Evolutionary conservation across 2,888 invertebrate species (phyloP).

Genomic region (Cerastis rubricosa): DNA sequence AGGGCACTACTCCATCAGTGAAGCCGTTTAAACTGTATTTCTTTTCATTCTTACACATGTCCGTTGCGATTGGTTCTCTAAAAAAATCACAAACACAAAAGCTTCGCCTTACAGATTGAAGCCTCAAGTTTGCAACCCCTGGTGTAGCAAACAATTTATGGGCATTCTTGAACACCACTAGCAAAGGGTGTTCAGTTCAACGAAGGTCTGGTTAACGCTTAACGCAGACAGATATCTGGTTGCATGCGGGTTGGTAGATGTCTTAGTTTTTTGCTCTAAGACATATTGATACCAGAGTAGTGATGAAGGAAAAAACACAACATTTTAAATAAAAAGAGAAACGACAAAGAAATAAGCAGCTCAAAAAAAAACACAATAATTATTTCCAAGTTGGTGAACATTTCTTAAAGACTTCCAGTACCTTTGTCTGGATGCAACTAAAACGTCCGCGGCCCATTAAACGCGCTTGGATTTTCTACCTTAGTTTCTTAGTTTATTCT

Average conservation of each 20-base stretch:
- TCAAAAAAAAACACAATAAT: background rate
- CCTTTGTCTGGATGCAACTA: constrained; percentile 30
- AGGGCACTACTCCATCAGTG: background rate
- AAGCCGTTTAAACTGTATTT: background rate
- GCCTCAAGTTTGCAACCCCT: constrained; percentile 2
- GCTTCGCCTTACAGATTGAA: background rate
- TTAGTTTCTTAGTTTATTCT: constrained; percentile 37
- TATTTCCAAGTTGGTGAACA: background rate
- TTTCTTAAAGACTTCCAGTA: background rate
- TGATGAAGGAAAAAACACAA: no score
- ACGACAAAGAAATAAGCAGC: background rate
- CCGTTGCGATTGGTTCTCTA: background rate
- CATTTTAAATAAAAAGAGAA: background rate
- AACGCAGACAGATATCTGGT: background rate
- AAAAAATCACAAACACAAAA: constrained; percentile 3
- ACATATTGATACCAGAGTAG: no score
- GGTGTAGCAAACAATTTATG: constrained; percentile 1
- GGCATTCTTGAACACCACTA: background rate
- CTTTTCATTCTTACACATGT: background rate
- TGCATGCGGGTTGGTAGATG: no score
- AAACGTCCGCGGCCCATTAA: constrained; percentile 43
- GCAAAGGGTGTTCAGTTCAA: constrained; percentile 7
- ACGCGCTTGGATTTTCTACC: constrained; percentile 32
- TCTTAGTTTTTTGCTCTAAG: no score
- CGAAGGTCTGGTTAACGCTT: constrained; percentile 6